Conservation (phyloP, 1,140 invertebrate genomes). For the Drosophila mauritiana region DNA sequence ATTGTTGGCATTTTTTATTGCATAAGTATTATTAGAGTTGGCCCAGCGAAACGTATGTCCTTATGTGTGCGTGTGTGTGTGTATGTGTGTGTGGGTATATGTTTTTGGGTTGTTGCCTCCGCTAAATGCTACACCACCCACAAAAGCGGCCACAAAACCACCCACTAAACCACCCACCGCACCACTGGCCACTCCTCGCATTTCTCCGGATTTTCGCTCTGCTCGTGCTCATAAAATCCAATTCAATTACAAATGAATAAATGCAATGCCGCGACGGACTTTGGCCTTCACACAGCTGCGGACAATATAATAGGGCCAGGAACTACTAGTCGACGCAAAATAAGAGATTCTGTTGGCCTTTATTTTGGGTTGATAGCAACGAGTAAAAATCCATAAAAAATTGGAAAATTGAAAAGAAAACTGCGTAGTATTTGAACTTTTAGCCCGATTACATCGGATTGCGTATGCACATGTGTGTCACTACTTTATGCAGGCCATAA, state of each 20-base stretch:
- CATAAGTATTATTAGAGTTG: constrained; percentile 63
- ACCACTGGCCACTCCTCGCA: constrained; percentile 14
- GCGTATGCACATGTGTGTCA: neutral
- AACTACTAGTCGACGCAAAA: neutral
- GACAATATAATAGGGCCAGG: constrained; percentile 3
- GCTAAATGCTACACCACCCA: constrained; percentile 24
- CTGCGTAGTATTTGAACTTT: too few relatives aligned
- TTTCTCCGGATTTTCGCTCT: constrained; percentile 13
- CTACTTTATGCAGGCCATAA: constrained; percentile 32
- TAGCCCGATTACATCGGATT: too few relatives aligned
- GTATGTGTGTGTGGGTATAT: neutral
- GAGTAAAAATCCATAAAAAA: neutral
- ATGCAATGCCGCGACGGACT: constrained; percentile 37
- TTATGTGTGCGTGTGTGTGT: constrained; percentile 5
- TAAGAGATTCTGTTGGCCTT: neutral
- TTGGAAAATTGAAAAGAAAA: too few relatives aligned
- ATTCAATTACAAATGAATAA: constrained; percentile 67
- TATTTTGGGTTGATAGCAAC: neutral
- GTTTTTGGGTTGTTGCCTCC: constrained; percentile 37
- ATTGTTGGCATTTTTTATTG: constrained; percentile 68
- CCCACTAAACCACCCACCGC: constrained; percentile 5
- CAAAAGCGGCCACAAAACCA: neutral
- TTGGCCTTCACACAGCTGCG: neutral
- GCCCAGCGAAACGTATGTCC: neutral
- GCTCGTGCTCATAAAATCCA: constrained; percentile 55